Conservation (phyloP, 1,140 invertebrate species). For the Brachionus sp. region DNA sequence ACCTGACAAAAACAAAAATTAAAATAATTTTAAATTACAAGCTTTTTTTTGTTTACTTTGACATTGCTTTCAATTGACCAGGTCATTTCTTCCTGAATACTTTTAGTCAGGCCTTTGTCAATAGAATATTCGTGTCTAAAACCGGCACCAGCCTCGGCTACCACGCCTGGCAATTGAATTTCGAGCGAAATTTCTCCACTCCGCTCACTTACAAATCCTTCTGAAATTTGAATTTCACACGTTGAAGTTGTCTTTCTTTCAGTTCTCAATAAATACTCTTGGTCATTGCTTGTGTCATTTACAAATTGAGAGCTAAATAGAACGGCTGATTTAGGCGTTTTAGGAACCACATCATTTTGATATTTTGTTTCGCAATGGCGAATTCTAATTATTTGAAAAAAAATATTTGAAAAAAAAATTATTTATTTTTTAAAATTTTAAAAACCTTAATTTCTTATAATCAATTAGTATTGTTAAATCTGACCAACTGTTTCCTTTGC, state of each 20-base stretch:
- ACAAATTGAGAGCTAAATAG: slow-evolving; percentile 61
- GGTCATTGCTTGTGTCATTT: slow-evolving; percentile 59
- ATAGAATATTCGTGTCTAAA: slow-evolving; percentile 62
- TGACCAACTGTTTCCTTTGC: slow-evolving; percentile 24
- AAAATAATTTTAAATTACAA: neutral
- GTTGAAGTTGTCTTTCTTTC: slow-evolving; percentile 60
- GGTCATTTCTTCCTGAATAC: slow-evolving; percentile 57
- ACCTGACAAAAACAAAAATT: neutral
- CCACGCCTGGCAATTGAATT: slow-evolving; percentile 19
- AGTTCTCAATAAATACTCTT: slow-evolving; percentile 62
- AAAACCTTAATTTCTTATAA: slow-evolving; percentile 34
- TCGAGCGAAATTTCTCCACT: neutral
- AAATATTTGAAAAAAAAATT: neutral
- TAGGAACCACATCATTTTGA: neutral
- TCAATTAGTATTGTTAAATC: slow-evolving; percentile 27
- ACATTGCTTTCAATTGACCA: slow-evolving; percentile 62
- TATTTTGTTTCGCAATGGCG: neutral
- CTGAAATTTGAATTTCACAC: slow-evolving; percentile 56
- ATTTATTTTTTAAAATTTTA: neutral
- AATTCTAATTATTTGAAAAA: neutral
- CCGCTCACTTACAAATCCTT: slow-evolving; percentile 47
- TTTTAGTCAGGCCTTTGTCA: slow-evolving; percentile 57
- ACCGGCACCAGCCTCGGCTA: slow-evolving; percentile 61
- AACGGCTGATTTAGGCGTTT: slow-evolving; percentile 50
- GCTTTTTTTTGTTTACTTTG: slow-evolving; percentile 50